Base-by-base conservation (phyloP, 2,113 vertebrate genomes). In the Takifugu bimaculatus region DNA sequence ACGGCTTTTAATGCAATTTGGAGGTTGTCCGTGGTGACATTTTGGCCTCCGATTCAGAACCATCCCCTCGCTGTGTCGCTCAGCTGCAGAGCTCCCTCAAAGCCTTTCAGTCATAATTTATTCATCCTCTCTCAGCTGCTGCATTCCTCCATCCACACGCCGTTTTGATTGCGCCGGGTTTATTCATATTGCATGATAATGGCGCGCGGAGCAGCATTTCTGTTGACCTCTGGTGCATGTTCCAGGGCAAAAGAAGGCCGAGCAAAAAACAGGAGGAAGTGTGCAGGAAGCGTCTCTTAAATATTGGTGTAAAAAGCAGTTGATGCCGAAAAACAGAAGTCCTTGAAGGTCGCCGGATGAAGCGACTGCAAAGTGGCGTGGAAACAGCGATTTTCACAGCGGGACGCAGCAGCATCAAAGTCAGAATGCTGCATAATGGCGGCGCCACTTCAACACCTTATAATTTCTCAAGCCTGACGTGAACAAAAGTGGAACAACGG, bases 101-200 rank as follows among this genome's bases (percentile, higher is more conserved):
- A 4, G 60, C 29, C 52, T 42, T 76, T 35, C 44, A 26, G 25
- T 64, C 50, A 84, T 83, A 1, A 84, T 72, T 78, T 73, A 86
- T 88, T 70, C 51, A 75, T 62, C 13, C 39, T 49, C 63, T 57
- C 45, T 65, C 55, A 53, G 58, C 68, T n/a, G 13, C 47, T 43
- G 44, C 47, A 61, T 61, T 54, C 20, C 50, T 64, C 47, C 62
- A 55, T 57, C 56, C 60, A 56, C 12, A 55, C 65, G 12, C 61
- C 60, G 32, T 69, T 67, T 52, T 42, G 44, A 72, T 70, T 74
- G 26, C 63, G 57, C 83, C 84, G 48, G 62, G 43, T 54, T 78
- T 72, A 85, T 85, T 73, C 55, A 85, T 82, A 75, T 78, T 79
- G 68, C 65, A 85, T 80, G 55, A n/a, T 42, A 50, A 66, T 68